These are phyloP conservation scores for Hydrolagus colliei DNA, from an alignment of 2,797 vertebrate genomes.

Conservation along the genomic window DNA sequence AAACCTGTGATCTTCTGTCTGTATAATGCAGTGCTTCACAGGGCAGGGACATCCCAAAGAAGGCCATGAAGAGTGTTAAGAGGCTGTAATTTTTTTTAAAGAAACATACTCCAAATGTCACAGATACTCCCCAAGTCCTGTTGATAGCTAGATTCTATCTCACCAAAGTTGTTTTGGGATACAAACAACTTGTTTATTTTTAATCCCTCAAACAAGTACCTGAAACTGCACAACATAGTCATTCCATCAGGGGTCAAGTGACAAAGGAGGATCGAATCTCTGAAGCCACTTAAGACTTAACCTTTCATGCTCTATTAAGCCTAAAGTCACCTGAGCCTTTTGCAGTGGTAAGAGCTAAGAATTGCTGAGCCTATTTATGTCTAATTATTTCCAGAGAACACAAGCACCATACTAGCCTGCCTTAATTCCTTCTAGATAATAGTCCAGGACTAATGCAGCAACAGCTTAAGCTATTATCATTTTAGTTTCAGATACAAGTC, in stretches of 20 bases:
- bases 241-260: conserved; percentile 39
- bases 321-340: conserved; percentile 38
- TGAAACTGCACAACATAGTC: conserved; percentile 39
- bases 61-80: too few relatives aligned
- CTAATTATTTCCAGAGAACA: conserved; percentile 40
- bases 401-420: conserved; percentile 32
- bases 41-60: too few relatives aligned
- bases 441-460: conserved; percentile 34
- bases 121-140: neutral
- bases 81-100: too few relatives aligned
- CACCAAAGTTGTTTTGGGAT: conserved; percentile 4
- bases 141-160: neutral
- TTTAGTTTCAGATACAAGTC: conserved; percentile 42
- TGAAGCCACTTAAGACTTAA: conserved; percentile 36
- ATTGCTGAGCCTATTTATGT: conserved; percentile 41
- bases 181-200: conserved; percentile 43
- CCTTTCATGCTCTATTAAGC: conserved; percentile 41
- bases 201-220: conserved; percentile 42
- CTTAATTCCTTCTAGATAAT: conserved; percentile 34
- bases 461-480: conserved; percentile 43
- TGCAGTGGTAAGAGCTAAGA: conserved; percentile 38
- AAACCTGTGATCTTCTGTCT: too few relatives aligned
- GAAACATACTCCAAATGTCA: neutral
- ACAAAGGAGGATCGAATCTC: conserved; percentile 45
- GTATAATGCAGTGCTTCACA: too few relatives aligned